A percentile compares a stretch with the other conserved stretches of the same genome.
Conservation (phyloP, 2,797 vertebrate genomes). For the Muscicapa striata region DNA sequence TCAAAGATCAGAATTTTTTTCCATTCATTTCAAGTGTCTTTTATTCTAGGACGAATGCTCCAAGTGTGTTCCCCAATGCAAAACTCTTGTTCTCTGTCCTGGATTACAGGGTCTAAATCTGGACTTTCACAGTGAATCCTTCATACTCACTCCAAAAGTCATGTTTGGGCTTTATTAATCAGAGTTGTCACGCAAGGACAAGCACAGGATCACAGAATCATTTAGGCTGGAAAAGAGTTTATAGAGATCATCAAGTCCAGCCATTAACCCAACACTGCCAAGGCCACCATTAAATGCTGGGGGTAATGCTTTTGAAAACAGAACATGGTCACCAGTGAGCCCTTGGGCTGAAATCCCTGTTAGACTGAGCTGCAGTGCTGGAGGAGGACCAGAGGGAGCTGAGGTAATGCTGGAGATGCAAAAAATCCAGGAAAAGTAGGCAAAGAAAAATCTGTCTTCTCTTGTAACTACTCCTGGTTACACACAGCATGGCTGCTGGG, state of each 20-base stretch:
- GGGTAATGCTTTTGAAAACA: background rate
- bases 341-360: background rate
- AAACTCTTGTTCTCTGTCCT: background rate
- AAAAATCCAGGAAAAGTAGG: background rate
- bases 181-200: background rate
- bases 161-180: background rate
- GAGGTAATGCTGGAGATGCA: background rate
- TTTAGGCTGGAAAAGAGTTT: background rate
- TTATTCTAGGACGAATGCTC: background rate
- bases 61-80: background rate
- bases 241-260: background rate
- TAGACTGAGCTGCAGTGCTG: background rate
- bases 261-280: background rate
- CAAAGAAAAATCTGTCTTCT: background rate
- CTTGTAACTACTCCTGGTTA: background rate
- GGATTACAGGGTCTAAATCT: background rate
- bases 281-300: background rate
- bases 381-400: background rate
- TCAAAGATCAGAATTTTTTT: background rate
- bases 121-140: background rate
- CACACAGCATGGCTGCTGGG: rapidly evolving
- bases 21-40: background rate
- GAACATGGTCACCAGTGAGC: background rate
- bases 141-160: background rate
- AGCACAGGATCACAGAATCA: background rate